Base-by-base conservation (phyloP, 2,113 vertebrate species). In the Oxygymnocypris stewartii region DNA sequence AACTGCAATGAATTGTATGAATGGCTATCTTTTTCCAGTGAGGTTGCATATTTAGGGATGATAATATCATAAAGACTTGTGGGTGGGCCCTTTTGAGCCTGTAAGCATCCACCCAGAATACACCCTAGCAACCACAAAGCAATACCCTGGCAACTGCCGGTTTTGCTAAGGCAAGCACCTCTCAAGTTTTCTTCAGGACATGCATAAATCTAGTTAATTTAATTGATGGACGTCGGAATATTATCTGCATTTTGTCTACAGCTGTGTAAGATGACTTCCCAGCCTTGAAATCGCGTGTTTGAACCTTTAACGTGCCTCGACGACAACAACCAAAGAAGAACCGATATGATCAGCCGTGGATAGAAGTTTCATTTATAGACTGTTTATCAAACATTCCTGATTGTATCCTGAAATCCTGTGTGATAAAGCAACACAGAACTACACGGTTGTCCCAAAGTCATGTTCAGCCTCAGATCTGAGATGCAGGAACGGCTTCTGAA, bases 311-410 rank as follows among this genome's bases (percentile, higher is more conserved):
- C 73, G 73, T 76, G 42, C 73, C 73, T 47, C 12, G 6, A 47
- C 12, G 6, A 47, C 73, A 75, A 8, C 59, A 28, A 8, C 47
- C 49, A 18, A 49, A 35, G 76, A 59, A 37, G 31, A 37, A 2
- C 57, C 16, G 37, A 81, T 81, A 6, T 28, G 74, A 47, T 83
- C 73, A 73, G 61, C 40, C 23, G 0, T 18, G 57, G 61, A 83
- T 57, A 67, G 51, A 47, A 69, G 7, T 63, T 25, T 82, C 42
- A 35, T 85, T 84, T 88, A 69, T 61, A 28, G 25, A 82, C 47
- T 69, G 69, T 57, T 82, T 85, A 13, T 25, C 63, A 77, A 82
- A 69, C 84, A n/a, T 35, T 49, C 71, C 74, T 77, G 79, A 88
- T 85, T 71, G 71, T 51, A 59, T 65, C 13, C 47, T 40, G 49